A percentile compares a stretch with the other conserved stretches of the same genome.
Conservation (phyloP, 2,113 vertebrate species). For the Tautogolabrus adspersus region DNA sequence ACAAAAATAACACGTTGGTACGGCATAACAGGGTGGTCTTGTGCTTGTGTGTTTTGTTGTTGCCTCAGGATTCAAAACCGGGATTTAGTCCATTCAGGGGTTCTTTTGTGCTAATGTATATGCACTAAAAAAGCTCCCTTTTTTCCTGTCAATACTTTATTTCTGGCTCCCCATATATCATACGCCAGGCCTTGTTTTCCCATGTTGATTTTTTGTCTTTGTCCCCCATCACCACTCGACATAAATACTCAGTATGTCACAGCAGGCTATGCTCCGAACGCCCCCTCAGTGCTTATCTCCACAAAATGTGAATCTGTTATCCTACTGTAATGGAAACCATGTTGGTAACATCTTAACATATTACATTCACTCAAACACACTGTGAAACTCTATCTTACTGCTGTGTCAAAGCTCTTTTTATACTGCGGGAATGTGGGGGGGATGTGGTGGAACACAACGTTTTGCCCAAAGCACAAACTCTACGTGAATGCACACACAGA, state of each 20-base stretch:
- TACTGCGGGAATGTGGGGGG: conserved; percentile 74
- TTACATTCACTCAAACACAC: conserved; percentile 83
- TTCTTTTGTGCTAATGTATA: conserved; percentile 69
- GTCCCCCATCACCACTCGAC: conserved; percentile 77
- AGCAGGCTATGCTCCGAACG: conserved; percentile 79
- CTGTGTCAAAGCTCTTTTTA: conserved; percentile 82
- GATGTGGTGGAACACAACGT: conserved; percentile 76
- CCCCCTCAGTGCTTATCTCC: conserved; percentile 81
- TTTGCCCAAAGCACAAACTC: conserved; percentile 85
- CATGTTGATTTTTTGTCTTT: conserved; percentile 69
- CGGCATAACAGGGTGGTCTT: conserved; percentile 67
- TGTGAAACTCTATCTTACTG: conserved; percentile 83
- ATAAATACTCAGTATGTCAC: conserved; percentile 80
- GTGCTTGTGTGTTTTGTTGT: conserved; percentile 64
- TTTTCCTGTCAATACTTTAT: conserved; percentile 73
- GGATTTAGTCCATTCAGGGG: conserved; percentile 65
- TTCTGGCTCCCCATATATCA: conserved; percentile 69
- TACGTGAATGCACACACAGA: conserved; percentile 78
- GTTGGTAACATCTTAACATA: conserved; percentile 84
- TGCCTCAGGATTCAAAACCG: conserved; percentile 65
- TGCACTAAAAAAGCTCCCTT: conserved; percentile 55
- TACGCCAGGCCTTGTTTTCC: conserved; percentile 52
- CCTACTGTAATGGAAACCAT: conserved; percentile 83
- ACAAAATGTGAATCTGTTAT: conserved; percentile 82
- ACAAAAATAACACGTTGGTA: conserved; percentile 52